A percentile compares a stretch with the other conserved stretches of the same genome.
These are phyloP conservation scores for Thymallus thymallus DNA, from an alignment of 2,113 vertebrate genomes.

Conservation along the genomic window DNA sequence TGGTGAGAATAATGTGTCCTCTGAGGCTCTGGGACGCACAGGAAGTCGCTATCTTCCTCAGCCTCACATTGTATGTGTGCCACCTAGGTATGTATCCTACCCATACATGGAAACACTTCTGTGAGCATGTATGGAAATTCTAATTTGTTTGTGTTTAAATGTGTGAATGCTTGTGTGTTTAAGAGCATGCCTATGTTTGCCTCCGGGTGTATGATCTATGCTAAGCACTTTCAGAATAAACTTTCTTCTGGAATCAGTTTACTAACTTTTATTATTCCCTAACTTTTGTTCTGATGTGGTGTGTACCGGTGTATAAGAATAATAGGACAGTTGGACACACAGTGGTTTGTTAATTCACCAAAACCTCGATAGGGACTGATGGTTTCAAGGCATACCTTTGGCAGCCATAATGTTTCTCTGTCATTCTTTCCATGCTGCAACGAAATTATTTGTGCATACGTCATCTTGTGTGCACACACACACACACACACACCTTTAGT, in stretches of 20 bases:
- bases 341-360: background rate
- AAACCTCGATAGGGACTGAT: background rate
- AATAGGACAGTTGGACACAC: background rate
- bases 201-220: background rate
- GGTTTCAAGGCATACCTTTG: background rate
- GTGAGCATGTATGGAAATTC: background rate
- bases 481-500: slow-evolving; percentile 25
- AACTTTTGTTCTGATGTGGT: background rate
- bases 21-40: slow-evolving; percentile 52
- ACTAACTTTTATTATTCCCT: background rate
- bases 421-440: slow-evolving; percentile 13
- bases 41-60: slow-evolving; percentile 54
- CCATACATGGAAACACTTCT: background rate
- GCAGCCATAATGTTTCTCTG: background rate
- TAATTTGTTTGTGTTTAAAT: background rate
- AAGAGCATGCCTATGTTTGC: slow-evolving; percentile 4
- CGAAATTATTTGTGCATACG: slow-evolving; percentile 18
- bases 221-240: background rate
- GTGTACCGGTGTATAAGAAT: background rate
- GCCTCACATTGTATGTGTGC: slow-evolving; percentile 49
- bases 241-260: background rate
- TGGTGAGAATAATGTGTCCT: slow-evolving; percentile 52
- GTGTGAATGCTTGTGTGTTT: background rate
- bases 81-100: slow-evolving; percentile 58
- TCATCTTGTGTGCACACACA: slow-evolving; percentile 24